Evolutionary conservation across 2,113 vertebrate genomes (phyloP).

Genomic region (Neogobius melanostomus): DNA sequence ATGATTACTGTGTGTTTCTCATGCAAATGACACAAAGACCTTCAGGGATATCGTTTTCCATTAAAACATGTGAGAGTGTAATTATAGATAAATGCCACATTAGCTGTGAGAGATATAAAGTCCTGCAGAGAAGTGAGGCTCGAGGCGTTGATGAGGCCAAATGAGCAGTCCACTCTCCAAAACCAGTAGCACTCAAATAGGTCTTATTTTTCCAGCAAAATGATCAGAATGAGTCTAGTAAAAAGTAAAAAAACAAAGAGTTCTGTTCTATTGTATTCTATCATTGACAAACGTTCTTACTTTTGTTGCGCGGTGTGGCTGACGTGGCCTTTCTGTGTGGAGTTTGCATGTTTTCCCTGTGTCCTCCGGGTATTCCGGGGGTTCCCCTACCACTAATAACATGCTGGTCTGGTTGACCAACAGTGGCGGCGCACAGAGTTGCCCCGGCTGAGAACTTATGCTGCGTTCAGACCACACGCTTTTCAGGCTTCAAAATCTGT

Average conservation of each 20-base stretch:
- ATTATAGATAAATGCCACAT: slow-evolving; percentile 81
- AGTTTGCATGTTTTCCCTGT: no score
- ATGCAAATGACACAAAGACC: slow-evolving; percentile 79
- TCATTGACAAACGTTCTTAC: slow-evolving; percentile 26
- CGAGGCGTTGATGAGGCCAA: slow-evolving; percentile 24
- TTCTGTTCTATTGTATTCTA: slow-evolving; percentile 9
- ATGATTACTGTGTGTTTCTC: slow-evolving; percentile 74
- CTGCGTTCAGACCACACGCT: no score
- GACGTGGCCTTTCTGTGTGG: no score
- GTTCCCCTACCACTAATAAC: no score
- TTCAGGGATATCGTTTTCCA: slow-evolving; percentile 80
- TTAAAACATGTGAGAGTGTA: slow-evolving; percentile 77
- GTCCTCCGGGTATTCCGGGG: no score
- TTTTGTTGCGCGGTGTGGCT: no score
- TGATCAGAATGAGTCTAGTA: no score
- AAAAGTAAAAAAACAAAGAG: no score
- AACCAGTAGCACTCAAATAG: slow-evolving; percentile 21
- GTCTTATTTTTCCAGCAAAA: not conserved
- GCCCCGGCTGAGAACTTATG: no score
- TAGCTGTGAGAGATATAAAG: slow-evolving; percentile 68
- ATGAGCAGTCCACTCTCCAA: slow-evolving; percentile 4
- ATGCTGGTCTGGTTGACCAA: no score
- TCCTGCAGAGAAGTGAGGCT: slow-evolving; percentile 65
- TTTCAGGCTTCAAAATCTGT: no score
- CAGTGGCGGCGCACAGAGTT: no score